These are phyloP conservation scores for Hyposmocoma kahamanoa DNA, from an alignment of 1,140 invertebrate species.

Conservation along the genomic window DNA sequence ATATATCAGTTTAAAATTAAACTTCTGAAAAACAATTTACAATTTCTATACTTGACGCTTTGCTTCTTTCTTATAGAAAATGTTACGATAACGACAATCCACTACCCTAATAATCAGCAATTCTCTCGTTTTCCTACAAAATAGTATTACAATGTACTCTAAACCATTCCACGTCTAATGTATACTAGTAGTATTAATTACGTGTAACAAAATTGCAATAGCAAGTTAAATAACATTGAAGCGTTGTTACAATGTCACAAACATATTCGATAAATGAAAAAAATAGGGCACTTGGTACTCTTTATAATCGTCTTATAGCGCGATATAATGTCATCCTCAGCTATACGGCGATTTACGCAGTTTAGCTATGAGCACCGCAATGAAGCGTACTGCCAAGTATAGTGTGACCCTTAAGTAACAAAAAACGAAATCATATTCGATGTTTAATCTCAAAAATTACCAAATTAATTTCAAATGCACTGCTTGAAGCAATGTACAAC, in stretches of 20 bases:
- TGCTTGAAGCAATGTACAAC: no score
- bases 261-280: neutral
- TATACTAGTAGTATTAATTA: slow-evolving; percentile 12
- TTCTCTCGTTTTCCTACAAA: slow-evolving; percentile 8
- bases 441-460: no score
- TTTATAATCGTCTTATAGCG: neutral
- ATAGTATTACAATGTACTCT: slow-evolving; percentile 27
- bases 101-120: neutral
- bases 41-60: neutral
- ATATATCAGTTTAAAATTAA: neutral
- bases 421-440: no score
- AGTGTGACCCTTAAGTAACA: neutral
- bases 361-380: no score
- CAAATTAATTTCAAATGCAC: no score
- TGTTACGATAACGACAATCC: neutral
- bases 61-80: slow-evolving; percentile 3
- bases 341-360: neutral
- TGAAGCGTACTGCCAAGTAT: no score
- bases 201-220: slow-evolving; percentile 27
- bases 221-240: slow-evolving; percentile 13
- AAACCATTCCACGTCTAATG: slow-evolving; percentile 19
- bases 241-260: neutral
- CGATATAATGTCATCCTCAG: neutral
- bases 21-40: neutral
- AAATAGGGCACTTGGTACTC: neutral